Conservation (phyloP, 2,113 vertebrate genomes). For the Podocnemis expansa region DNA sequence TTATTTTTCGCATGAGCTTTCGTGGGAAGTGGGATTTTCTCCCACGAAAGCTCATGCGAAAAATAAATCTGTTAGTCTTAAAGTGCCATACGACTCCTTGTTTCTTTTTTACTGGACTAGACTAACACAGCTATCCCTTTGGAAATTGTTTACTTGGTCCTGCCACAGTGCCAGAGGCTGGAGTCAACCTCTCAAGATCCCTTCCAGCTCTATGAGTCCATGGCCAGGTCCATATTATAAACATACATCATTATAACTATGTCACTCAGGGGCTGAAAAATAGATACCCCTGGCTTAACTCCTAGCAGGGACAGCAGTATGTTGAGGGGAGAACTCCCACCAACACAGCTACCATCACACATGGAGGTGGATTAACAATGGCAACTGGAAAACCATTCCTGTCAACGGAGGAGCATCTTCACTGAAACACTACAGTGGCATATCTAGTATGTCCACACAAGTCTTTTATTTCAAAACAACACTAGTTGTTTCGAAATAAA, state of each 20-base stretch:
- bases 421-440: not conserved
- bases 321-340: not conserved
- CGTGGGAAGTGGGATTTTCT: no score
- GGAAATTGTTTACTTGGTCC: not conserved
- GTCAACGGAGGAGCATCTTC: no score
- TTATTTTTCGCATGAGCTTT: no score
- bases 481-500: no score
- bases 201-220: not conserved
- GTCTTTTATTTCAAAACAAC: no score
- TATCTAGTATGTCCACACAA: no score
- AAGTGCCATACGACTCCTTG: no score
- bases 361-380: not conserved
- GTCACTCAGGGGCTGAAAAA: not conserved
- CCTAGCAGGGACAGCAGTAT: not conserved
- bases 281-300: not conserved
- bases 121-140: no score
- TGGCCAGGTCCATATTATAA: not conserved
- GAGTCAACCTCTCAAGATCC: not conserved
- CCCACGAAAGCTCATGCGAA: no score
- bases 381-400: not conserved
- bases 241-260: not conserved
- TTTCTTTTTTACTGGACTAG: no score
- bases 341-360: no score
- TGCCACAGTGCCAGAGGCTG: not conserved
- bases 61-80: no score